A percentile compares a stretch with the other conserved stretches of the same genome.
phyloP scores from a whole-genome alignment of 2,888 invertebrate species.

The Eupithecia abbreviata region DNA sequence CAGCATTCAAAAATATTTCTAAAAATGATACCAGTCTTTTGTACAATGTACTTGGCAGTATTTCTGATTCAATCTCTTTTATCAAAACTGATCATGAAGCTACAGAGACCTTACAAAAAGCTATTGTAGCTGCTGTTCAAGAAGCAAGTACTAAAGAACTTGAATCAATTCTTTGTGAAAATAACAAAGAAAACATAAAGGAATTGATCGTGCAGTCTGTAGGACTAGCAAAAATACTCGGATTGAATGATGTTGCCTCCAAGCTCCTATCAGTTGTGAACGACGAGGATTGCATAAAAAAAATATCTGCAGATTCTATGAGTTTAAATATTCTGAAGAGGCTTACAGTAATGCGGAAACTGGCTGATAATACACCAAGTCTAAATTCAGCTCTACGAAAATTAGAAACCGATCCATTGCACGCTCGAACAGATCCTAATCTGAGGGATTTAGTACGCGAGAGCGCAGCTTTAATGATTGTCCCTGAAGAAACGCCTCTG shows the following conservation, averaged over 20 bases:
- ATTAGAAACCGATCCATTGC: slow-evolving; percentile 86
- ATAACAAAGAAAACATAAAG: slow-evolving; percentile 73
- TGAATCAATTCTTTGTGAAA: slow-evolving; percentile 79
- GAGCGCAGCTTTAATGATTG: slow-evolving; percentile 88
- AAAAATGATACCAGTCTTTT: slow-evolving; percentile 85
- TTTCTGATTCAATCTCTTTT: slow-evolving; percentile 84
- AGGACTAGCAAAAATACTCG: slow-evolving; percentile 87
- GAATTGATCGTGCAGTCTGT: slow-evolving; percentile 85
- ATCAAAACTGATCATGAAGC: slow-evolving; percentile 86
- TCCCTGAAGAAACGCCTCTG: slow-evolving; percentile 85
- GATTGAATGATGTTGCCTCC: slow-evolving; percentile 85
- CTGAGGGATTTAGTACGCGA: slow-evolving; percentile 88
- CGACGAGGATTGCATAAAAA: slow-evolving; percentile 82
- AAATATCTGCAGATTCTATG: slow-evolving; percentile 83
- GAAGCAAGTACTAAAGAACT: slow-evolving; percentile 85
- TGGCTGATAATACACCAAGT: slow-evolving; percentile 87
- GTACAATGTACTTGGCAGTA: slow-evolving; percentile 83
- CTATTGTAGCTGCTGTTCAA: slow-evolving; percentile 86
- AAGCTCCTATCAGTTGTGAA: slow-evolving; percentile 81
- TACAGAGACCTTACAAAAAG: slow-evolving; percentile 86
- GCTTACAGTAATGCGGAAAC: slow-evolving; percentile 87
- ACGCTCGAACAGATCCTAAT: slow-evolving; percentile 87
- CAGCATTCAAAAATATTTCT: slow-evolving; percentile 87
- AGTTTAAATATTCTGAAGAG: slow-evolving; percentile 87
- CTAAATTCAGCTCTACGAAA: slow-evolving; percentile 85